phyloP scores from a whole-genome alignment of 2,113 vertebrate genomes.

The Cathartes aura region DNA sequence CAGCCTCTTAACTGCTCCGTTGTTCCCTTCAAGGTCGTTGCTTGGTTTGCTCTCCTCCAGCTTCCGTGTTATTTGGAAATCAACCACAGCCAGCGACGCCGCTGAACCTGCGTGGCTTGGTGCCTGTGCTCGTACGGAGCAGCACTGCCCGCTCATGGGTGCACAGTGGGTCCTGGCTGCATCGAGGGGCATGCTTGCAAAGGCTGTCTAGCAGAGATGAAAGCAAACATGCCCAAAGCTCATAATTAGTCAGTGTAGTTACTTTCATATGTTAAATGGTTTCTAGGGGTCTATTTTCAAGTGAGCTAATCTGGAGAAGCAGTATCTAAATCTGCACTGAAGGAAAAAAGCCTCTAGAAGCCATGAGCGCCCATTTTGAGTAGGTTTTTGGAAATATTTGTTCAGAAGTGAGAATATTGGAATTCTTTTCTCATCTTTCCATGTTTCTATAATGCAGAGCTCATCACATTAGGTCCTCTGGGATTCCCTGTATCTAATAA shows the following conservation, averaged over 20 bases:
- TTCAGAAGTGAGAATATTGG: background rate
- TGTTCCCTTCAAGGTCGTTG: background rate
- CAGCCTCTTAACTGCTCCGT: background rate
- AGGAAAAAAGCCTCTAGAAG: background rate
- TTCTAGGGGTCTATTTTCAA: background rate
- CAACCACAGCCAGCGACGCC: background rate
- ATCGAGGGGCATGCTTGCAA: rapidly evolving
- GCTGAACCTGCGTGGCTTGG: rapidly evolving
- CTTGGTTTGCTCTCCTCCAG: background rate
- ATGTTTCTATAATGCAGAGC: background rate
- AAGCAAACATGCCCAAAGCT: background rate
- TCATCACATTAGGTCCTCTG: background rate
- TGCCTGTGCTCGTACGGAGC: background rate
- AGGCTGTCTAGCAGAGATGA: background rate
- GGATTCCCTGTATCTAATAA: background rate
- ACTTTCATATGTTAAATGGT: background rate
- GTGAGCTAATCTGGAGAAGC: background rate
- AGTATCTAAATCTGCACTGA: background rate
- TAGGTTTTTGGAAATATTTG: background rate
- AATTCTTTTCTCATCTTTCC: background rate
- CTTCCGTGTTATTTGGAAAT: background rate
- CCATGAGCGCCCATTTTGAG: background rate
- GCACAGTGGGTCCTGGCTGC: rapidly evolving
- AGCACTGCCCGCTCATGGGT: rapidly evolving
- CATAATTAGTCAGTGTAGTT: background rate